Evolutionary conservation across 2,797 vertebrate species (phyloP), one percentile per base, ranked within the genome.

Genomic region (Parauchenoglanis punctatus): DNA sequence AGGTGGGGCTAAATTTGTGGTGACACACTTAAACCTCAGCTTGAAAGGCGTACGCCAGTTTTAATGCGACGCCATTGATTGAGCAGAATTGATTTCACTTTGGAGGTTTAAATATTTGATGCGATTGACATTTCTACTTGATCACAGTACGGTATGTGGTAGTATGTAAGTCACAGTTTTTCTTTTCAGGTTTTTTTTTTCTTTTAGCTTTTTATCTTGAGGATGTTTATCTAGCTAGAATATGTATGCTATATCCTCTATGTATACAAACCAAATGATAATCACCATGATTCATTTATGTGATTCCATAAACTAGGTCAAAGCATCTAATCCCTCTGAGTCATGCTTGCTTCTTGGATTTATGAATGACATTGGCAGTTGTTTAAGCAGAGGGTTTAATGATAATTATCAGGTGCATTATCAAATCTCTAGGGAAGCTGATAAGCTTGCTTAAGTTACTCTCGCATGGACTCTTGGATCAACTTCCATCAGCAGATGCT

Each of bases 21-120:
- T 20, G 84, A 90, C 86, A 87, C 81, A 86, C 85, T 78, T 88
- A 84, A 89, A 85, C 67, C 85, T 85, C 59, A 84, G 81, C 44
- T 58, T 23, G 84, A 65, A 58, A 67, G 72, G 35, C 59, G 54
- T 44, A 67, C 10, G 40, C 72, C 40, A 15, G 68, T 58, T 67
- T 82, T 85, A 87, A 82, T 86, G 87, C 17, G 13, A 25, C 61
- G 40, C 17, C 77, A 67, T 78, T 81, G 83, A 88, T 83, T 12
- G 23, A 84, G 18, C 17, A 20, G 85, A 65, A 89, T 78, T 88
- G 68, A 87, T 87, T 84, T 89, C 83, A n/a, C 52, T 82, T 82
- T 54, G 17, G 17, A 44, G 28, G 70, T 77, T 87, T 87, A 81
- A 86, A 91, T 86, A 88, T 89, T 87, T 89, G 11, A 89, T 89